A percentile compares a stretch with the other conserved stretches of the same genome.
phyloP scores from a whole-genome alignment of 2,888 invertebrate species.

The Pyrrhosoma nymphula region DNA sequence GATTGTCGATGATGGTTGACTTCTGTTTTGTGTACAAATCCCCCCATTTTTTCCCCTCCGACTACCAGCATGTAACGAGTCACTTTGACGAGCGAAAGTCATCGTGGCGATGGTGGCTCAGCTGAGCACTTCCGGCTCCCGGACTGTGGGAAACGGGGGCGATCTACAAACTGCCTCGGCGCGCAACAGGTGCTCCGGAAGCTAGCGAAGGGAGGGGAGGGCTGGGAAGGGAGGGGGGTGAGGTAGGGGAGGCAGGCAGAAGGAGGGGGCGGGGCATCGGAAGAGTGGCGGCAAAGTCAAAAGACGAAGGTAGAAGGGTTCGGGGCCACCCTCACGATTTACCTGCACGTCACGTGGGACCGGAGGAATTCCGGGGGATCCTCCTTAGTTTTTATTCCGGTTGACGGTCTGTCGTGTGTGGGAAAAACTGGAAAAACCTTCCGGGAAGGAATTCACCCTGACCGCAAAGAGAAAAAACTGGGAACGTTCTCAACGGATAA shows the following conservation, averaged over 20 bases:
- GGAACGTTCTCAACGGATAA: too few species aligned
- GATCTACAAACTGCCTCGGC: not conserved
- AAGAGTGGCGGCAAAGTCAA: not conserved
- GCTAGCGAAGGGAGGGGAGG: not conserved
- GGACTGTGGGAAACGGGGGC: conserved; percentile 45
- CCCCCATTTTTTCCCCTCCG: not conserved
- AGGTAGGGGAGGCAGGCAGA: not conserved
- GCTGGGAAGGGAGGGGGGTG: not conserved
- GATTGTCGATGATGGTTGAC: not conserved
- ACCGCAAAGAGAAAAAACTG: not conserved
- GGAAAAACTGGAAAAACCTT: conserved; percentile 1
- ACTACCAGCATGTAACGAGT: conserved; percentile 1
- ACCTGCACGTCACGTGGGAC: not conserved
- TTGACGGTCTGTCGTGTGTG: not conserved
- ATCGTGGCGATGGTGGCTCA: not conserved
- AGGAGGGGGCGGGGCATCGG: not conserved
- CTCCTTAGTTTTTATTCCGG: not conserved
- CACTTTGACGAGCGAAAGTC: not conserved
- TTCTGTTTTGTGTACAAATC: not conserved
- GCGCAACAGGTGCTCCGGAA: conserved; percentile 57
- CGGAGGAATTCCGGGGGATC: not conserved
- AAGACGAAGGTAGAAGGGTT: not conserved
- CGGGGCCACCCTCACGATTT: not conserved
- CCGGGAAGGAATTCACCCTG: not conserved
- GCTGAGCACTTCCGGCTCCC: conserved; percentile 37